Evolutionary conservation across 2,113 vertebrate species (phyloP), one percentile per base, ranked within the genome.

Genomic region (Apeltes quadracus): DNA sequence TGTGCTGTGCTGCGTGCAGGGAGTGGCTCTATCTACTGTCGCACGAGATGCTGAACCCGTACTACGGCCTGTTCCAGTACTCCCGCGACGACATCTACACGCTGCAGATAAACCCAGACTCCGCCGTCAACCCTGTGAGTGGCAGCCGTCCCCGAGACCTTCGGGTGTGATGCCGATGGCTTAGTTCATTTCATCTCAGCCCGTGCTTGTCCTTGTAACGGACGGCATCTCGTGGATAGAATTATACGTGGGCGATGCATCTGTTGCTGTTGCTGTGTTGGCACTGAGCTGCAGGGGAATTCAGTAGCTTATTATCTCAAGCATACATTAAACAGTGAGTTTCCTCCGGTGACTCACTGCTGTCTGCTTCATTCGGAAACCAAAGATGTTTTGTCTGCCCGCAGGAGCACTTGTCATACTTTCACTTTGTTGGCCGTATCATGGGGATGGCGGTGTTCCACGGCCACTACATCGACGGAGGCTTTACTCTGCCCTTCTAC

Each of bases 361-460:
- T 15, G 23, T 63, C 55, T 41, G 50, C 14, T 6, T 77, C 22
- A 34, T 81, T 59, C 51, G 27, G 59, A 75, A 74, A 56, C 63
- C 79, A 1, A 86, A 66, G 2, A 11, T 44, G 38, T 75, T 63
- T 59, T 57, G 12, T 70, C 56, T 66, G 44, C 71, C 78, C 87
- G n/a, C 78, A 99, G 98, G 97, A 99, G 83, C 97, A 99, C 83
- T 91, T 99, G 86, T 99, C 98, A 0, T 99, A 99, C 85, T 99
- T 99, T 91, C 98, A 99, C 88, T 99, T 99, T 8, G 98, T 99
- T 74, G 98, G 98, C 5, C 93, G 97, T 51, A 98, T 99, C 83
- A 99, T 99, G 98, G 98, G 98, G 18, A 98, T 99, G 98, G 97
- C 97, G 1, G 98, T 99, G 81, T 99, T 99, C 88, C 98, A 99